phyloP scores from a whole-genome alignment of 2,888 invertebrate genomes.

The Dusona sp. region DNA sequence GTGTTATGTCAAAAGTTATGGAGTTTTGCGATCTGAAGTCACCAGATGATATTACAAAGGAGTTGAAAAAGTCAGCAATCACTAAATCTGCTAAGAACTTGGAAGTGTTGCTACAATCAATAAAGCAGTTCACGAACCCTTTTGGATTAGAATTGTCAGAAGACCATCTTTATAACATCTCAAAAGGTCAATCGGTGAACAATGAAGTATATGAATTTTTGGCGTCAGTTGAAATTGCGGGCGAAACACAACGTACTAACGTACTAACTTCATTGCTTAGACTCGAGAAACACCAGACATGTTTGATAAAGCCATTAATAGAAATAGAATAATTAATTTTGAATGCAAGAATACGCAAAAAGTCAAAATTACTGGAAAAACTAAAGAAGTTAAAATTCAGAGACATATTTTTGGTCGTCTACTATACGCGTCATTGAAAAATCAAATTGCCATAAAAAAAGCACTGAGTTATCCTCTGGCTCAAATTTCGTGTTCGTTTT shows the following conservation, averaged over 20 bases:
- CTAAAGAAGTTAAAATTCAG: slow-evolving; percentile 72
- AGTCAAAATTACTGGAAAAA: slow-evolving; percentile 73
- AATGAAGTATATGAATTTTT: slow-evolving; percentile 73
- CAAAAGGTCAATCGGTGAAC: slow-evolving; percentile 71
- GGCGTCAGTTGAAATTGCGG: slow-evolving; percentile 70
- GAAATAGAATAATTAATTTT: slow-evolving; percentile 72
- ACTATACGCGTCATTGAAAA: slow-evolving; percentile 69
- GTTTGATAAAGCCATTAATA: slow-evolving; percentile 74
- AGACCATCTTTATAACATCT: slow-evolving; percentile 72
- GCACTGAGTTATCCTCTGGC: slow-evolving; percentile 74
- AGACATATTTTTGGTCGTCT: slow-evolving; percentile 72
- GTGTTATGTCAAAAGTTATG: slow-evolving; percentile 63
- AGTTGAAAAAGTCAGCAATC: slow-evolving; percentile 52
- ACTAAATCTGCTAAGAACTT: slow-evolving; percentile 68
- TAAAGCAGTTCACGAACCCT: slow-evolving; percentile 71
- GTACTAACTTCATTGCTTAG: neutral
- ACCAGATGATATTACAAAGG: slow-evolving; percentile 70
- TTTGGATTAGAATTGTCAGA: slow-evolving; percentile 69
- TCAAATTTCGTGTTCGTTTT: slow-evolving; percentile 72
- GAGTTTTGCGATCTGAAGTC: slow-evolving; percentile 56
- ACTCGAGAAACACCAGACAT: slow-evolving; percentile 14
- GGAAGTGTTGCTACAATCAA: slow-evolving; percentile 46
- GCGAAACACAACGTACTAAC: slow-evolving; percentile 68
- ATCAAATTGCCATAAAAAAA: slow-evolving; percentile 73
- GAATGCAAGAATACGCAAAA: slow-evolving; percentile 69